Conservation (phyloP, 2,888 invertebrate genomes). For the Pelosia muscerda region DNA sequence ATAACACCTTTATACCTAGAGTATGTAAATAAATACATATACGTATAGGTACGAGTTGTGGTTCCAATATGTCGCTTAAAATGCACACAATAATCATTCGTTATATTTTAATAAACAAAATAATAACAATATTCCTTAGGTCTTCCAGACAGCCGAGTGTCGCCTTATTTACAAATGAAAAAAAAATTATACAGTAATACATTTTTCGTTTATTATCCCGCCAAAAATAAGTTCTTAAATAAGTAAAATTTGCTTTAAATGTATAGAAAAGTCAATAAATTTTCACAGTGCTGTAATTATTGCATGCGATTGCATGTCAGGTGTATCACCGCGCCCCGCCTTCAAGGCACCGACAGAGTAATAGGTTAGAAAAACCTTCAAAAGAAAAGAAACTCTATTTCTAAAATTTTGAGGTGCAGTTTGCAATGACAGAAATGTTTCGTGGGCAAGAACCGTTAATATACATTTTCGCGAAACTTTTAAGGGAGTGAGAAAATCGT, state of each 20-base stretch:
- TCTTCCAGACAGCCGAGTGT: too few relatives aligned
- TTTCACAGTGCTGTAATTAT: slow-evolving; percentile 40
- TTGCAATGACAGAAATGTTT: neutral
- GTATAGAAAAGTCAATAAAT: slow-evolving; percentile 35
- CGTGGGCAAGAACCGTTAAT: slow-evolving; percentile 20
- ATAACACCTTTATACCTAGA: neutral
- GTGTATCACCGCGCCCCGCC: slow-evolving; percentile 49
- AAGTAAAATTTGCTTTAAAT: slow-evolving; percentile 2
- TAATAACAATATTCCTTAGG: too few relatives aligned
- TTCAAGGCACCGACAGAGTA: slow-evolving; percentile 32
- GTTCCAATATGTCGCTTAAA: too few relatives aligned
- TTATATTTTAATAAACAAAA: too few relatives aligned
- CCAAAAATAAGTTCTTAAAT: neutral
- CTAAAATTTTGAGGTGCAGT: neutral
- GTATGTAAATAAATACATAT: neutral
- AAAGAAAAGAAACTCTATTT: slow-evolving; percentile 26
- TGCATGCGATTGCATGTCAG: slow-evolving; percentile 38
- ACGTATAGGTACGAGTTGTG: too few relatives aligned
- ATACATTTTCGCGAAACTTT: slow-evolving; percentile 21
- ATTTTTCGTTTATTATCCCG: neutral
- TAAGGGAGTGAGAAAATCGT: slow-evolving; percentile 20
- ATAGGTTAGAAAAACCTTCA: slow-evolving; percentile 3
- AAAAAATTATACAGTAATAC: neutral
- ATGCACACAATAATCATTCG: too few relatives aligned
- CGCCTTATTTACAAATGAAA: neutral